These are phyloP conservation scores for Nerophis ophidion DNA, from an alignment of 2,113 vertebrate species.

Conservation along the genomic window DNA sequence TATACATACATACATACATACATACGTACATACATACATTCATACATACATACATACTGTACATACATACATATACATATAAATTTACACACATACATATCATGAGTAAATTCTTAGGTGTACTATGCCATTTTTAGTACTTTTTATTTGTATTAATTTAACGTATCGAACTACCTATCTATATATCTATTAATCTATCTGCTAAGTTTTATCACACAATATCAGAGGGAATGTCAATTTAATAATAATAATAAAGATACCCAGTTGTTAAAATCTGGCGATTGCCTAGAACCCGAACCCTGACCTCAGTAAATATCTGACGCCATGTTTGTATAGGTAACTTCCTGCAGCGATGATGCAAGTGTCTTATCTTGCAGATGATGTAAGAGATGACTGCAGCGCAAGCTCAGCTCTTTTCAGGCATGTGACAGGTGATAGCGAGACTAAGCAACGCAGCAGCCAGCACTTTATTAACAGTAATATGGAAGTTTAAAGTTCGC, in stretches of 20 bases:
- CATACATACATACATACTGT: too few species aligned
- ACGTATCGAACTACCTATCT: too few species aligned
- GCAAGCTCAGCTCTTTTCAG: slow-evolving; percentile 47
- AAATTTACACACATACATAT: too few species aligned
- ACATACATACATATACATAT: too few species aligned
- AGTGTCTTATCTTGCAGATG: slow-evolving; percentile 31
- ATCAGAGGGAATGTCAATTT: neutral
- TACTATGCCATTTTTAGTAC: too few species aligned
- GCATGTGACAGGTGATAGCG: slow-evolving; percentile 33
- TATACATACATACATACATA: too few species aligned
- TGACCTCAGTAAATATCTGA: neutral
- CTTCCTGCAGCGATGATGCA: slow-evolving; percentile 14
- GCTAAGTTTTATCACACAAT: neutral
- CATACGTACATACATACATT: too few species aligned
- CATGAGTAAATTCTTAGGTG: too few species aligned
- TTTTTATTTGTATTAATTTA: too few species aligned
- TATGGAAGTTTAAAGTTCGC: slow-evolving; percentile 52
- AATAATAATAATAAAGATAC: neutral
- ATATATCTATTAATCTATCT: neutral
- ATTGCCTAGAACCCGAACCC: neutral
- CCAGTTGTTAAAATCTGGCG: neutral
- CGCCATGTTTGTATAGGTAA: neutral
- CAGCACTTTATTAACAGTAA: slow-evolving; percentile 44
- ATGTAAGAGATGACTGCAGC: slow-evolving; percentile 21
- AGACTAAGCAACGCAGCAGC: slow-evolving; percentile 10